phyloP scores from a whole-genome alignment of 2,888 invertebrate species.

The Drosophila neotestacea region DNA sequence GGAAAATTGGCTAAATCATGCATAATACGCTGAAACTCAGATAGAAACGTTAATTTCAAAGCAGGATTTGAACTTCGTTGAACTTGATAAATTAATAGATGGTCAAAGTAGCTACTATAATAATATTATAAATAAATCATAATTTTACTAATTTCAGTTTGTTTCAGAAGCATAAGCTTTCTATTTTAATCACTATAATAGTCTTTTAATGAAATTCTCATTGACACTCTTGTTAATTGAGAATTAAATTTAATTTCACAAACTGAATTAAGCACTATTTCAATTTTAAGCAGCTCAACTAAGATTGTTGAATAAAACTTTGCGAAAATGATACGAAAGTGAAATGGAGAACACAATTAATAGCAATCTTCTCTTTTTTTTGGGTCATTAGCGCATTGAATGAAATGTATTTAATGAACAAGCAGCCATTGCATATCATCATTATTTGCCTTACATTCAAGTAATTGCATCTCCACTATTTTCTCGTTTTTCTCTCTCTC shows the following conservation, averaged over 20 bases:
- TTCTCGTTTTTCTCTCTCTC: background rate
- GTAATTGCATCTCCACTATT: background rate
- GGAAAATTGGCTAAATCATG: slow-evolving; percentile 16
- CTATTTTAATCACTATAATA: too few relatives aligned
- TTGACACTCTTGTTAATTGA: too few relatives aligned
- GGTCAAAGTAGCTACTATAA: background rate
- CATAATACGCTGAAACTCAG: slow-evolving; percentile 9
- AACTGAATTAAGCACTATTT: background rate
- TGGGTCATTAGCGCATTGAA: slow-evolving; percentile 14
- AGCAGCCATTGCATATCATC: slow-evolving; percentile 1
- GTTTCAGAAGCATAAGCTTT: too few relatives aligned
- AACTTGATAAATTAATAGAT: background rate
- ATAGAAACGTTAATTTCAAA: slow-evolving; percentile 10
- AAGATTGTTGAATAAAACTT: background rate
- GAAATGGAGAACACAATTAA: background rate
- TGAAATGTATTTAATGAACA: slow-evolving; percentile 2
- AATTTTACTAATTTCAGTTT: background rate
- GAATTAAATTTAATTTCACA: too few relatives aligned
- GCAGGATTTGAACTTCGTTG: background rate
- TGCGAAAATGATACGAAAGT: background rate
- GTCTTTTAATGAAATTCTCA: too few relatives aligned
- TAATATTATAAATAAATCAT: background rate
- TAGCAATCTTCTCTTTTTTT: slow-evolving; percentile 2
- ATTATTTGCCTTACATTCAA: slow-evolving; percentile 13
- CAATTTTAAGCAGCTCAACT: background rate